Evolutionary conservation across 2,113 vertebrate genomes (phyloP), one percentile per base, ranked within the genome.

Genomic region (Nematolebias whitei): DNA sequence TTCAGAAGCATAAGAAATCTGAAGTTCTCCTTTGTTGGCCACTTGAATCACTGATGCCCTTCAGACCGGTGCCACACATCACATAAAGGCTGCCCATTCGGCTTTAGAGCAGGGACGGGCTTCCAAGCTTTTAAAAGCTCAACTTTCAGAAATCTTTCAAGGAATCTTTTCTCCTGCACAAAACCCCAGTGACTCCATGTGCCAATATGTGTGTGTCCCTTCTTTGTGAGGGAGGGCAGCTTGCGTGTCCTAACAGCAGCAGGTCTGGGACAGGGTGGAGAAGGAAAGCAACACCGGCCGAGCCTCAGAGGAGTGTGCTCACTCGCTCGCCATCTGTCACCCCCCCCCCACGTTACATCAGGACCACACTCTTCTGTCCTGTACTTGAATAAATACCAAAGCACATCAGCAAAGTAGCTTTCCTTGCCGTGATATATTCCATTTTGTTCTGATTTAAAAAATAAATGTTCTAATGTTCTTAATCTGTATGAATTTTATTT

Each of bases 121-220:
- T 82, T 84, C 82, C 76, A 47, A 75, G 86, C 92, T 93, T 90
- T 93, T 91, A 92, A 93, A 84, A 91, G 88, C 91, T 92, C 90
- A 84, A 88, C 91, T 93, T 93, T 92, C 90, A 90, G 79, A 85
- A 88, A 88, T 82, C 87, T 90, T 92, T 80, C 87, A 79, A 57
- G 77, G 79, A 89, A 89, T 90, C 90, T 90, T 92, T 92, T 91
- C 88, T 91, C 78, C 74, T 53, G 77, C 79, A 86, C 76, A 66
- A 73, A 83, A 86, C 88, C 86, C 88, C 39, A 61, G 74, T 87
- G 88, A 83, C 88, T 13, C 48, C 68, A 67, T 76, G 69, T 18
- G 70, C 51, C 47, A 57, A 32, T 47, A 68, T 74, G 62, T 70
- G 76, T 84, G 67, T 74, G 79, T 83, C 74, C 78, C 64, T n/a